A percentile compares a stretch with the other conserved stretches of the same genome.
Evolutionary conservation across 2,888 invertebrate genomes (phyloP).

Genomic region (Eurois occulta): DNA sequence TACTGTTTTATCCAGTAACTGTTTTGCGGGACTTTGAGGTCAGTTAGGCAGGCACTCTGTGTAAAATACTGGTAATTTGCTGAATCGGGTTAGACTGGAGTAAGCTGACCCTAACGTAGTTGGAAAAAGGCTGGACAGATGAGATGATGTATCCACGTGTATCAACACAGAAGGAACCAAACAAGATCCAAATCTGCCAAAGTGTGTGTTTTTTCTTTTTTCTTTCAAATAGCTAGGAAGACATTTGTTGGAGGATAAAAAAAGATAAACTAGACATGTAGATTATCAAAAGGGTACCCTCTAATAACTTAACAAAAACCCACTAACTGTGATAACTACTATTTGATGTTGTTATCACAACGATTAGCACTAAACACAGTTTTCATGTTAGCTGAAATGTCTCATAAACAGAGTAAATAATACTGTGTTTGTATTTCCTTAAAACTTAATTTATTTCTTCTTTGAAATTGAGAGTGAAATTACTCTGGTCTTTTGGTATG

Average conservation of each 20-base stretch:
- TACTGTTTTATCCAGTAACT: neutral
- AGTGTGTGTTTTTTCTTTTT: no score
- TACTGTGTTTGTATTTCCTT: slow-evolving; percentile 45
- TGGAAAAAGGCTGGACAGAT: neutral
- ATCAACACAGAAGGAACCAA: neutral
- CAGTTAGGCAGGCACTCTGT: neutral
- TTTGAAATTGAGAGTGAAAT: neutral
- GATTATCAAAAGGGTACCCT: slow-evolving; percentile 42
- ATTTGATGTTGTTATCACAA: slow-evolving; percentile 52
- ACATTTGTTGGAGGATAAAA: neutral
- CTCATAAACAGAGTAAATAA: slow-evolving; percentile 25
- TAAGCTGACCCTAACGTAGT: neutral
- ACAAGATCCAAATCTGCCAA: neutral
- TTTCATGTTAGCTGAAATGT: slow-evolving; percentile 53
- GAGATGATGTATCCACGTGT: neutral
- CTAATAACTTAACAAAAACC: slow-evolving; percentile 39
- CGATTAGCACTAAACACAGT: slow-evolving; percentile 60
- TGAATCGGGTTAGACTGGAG: neutral
- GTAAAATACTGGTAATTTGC: neutral
- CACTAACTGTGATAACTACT: slow-evolving; percentile 37
- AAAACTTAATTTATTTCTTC: neutral
- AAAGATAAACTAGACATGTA: neutral
- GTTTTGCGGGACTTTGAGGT: neutral
- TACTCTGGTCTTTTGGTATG: neutral
- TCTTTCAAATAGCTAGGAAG: neutral